These are phyloP conservation scores for Eupithecia centaureata DNA, from an alignment of 2,888 invertebrate species.

Conservation along the genomic window DNA sequence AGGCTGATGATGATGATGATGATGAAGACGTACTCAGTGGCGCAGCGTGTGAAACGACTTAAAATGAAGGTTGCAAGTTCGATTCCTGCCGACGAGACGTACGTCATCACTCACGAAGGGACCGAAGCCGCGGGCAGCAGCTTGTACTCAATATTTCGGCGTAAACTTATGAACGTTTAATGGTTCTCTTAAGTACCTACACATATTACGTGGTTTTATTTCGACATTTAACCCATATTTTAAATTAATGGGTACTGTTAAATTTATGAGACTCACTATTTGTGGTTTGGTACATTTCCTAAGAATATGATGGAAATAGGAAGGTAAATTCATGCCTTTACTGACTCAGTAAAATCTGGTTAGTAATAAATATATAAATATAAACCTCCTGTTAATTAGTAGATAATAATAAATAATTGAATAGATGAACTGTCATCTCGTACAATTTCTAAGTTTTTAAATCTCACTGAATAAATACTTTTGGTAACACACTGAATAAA, in stretches of 20 bases:
- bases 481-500: neutral
- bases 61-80: neutral
- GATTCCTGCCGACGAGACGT: neutral
- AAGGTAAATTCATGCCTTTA: neutral
- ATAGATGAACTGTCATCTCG: neutral
- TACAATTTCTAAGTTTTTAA: neutral
- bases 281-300: slow-evolving; percentile 2
- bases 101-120: neutral
- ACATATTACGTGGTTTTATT: slow-evolving; percentile 5
- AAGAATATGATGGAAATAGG: neutral
- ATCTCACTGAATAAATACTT: too few species aligned
- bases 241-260: slow-evolving; percentile 13
- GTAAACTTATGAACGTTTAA: slow-evolving; percentile 18
- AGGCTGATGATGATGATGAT: too few species aligned
- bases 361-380: neutral
- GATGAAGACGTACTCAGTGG: neutral
- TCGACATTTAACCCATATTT: slow-evolving; percentile 19
- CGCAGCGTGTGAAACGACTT: neutral
- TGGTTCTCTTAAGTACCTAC: slow-evolving; percentile 16
- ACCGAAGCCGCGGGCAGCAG: neutral
- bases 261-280: slow-evolving; percentile 4
- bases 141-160: neutral
- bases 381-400: neutral
- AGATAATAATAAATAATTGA: too few species aligned
- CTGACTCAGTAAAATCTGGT: neutral